Conservation (phyloP, 2,113 vertebrate species). For the Cryptotis parvus region DNA sequence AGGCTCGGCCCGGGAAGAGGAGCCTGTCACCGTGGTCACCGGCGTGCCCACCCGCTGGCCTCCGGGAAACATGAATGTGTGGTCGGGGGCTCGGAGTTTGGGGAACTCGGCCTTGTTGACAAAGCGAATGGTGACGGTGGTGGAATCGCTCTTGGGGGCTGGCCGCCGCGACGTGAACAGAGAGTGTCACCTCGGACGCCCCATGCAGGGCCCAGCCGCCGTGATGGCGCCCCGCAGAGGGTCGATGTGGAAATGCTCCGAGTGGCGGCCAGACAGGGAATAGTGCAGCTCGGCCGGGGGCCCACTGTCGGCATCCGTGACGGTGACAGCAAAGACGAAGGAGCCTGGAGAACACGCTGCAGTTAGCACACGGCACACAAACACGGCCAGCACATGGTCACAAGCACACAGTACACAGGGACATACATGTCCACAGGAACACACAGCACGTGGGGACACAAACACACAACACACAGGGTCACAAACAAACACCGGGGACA, state of each 20-base stretch:
- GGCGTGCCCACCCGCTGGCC: constrained; percentile 92
- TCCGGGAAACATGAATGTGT: constrained; percentile 93
- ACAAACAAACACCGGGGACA: no score
- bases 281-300: constrained; percentile 95
- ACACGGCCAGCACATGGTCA: neutral
- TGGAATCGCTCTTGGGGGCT: constrained; percentile 93
- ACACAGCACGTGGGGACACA: no score
- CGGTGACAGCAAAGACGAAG: constrained; percentile 96
- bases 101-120: constrained; percentile 95
- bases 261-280: constrained; percentile 93
- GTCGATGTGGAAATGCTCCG: constrained; percentile 96
- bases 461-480: no score
- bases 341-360: constrained; percentile 88
- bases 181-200: constrained; percentile 94
- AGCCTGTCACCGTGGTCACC: constrained; percentile 91
- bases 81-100: constrained; percentile 90
- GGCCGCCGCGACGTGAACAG: constrained; percentile 93
- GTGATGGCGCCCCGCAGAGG: constrained; percentile 94
- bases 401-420: no score
- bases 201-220: constrained; percentile 90
- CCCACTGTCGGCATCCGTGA: constrained; percentile 95
- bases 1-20: constrained; percentile 92
- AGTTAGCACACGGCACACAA: no score
- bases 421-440: no score
- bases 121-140: constrained; percentile 96